Evolutionary conservation across 2,888 invertebrate genomes (phyloP), one percentile per base, ranked within the genome.

Genomic region (Bursaphelenchus okinawaensis): DNA sequence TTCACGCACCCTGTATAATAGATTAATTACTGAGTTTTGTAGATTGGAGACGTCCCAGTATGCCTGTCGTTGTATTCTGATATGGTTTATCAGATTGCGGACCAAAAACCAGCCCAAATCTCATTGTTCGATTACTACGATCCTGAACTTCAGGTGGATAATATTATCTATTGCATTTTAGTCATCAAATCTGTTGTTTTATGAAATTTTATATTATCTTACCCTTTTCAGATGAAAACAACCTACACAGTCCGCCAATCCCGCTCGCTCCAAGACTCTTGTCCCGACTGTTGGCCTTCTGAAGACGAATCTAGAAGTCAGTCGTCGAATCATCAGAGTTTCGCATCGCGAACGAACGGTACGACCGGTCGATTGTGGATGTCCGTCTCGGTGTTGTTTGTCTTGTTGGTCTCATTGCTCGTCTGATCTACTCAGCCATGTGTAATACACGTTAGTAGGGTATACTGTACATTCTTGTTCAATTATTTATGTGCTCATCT

Each of bases 91-190:
- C 90, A 90, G 81, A 90, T 92, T 12, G 91, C 91, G 4, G 88
- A 90, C 60, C 91, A 92, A 77, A 90, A 90, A 67, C 90, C 92
- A 8, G 91, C 90, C 24, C 88, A 90, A 74, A 91, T 93, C 69
- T 88, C 89, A 52, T 87, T 94, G 52, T 90, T 89, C 74, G 94
- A 95, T 83, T 91, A 94, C 77, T 94, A 93, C 78, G 92, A 94
- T 83, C 90, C 90, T 69, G 78, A 73, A 52, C 72, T 78, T 61
- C 78, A 80, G 72, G 79, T 80, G 52, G 22, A 31, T 28, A 26
- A n/a, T n/a, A n/a, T n/a, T n/a, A n/a, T n/a, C n/a, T n/a, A n/a
- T n/a, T n/a, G n/a, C n/a, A n/a, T 16, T 63, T 23, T 40, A 52
- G 1, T 6, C 8, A 26, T 60, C 16, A 19, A 54, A 19, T n/a